A percentile compares a stretch with the other conserved stretches of the same genome.
These are phyloP conservation scores for Burhinus oedicnemus DNA, from an alignment of 2,113 vertebrate species.

Conservation along the genomic window DNA sequence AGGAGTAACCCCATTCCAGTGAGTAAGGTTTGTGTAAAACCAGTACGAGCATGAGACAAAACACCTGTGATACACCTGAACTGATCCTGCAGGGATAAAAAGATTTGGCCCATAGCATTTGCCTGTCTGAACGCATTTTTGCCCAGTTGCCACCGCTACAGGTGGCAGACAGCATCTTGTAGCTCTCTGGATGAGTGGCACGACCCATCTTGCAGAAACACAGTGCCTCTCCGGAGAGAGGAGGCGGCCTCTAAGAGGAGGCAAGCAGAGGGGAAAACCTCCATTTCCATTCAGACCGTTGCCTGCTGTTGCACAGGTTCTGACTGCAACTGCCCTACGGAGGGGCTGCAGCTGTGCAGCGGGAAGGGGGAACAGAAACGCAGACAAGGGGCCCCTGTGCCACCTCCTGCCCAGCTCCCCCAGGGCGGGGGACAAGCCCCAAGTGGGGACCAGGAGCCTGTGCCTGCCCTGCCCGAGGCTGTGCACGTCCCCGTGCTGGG, in stretches of 20 bases:
- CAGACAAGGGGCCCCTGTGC: background rate
- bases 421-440: background rate
- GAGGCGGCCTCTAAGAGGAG: background rate
- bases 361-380: fast-evolving
- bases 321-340: background rate
- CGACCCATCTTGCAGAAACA: background rate
- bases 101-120: background rate
- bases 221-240: background rate
- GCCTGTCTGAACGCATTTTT: background rate
- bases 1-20: background rate
- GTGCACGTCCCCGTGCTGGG: too few relatives aligned
- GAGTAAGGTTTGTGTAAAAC: background rate
- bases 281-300: background rate
- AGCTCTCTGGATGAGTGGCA: fast-evolving
- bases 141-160: background rate
- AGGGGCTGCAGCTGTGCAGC: background rate
- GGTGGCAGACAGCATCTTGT: background rate
- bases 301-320: background rate
- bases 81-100: background rate
- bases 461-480: background rate
- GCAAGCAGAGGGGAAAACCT: background rate
- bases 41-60: background rate
- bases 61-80: background rate
- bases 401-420: background rate
- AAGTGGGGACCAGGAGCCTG: background rate